Percentiles rank a stretch among this genome's conserved stretches.
phyloP scores from a whole-genome alignment of 1,140 invertebrate genomes.

The Tigriopus japonicus region DNA sequence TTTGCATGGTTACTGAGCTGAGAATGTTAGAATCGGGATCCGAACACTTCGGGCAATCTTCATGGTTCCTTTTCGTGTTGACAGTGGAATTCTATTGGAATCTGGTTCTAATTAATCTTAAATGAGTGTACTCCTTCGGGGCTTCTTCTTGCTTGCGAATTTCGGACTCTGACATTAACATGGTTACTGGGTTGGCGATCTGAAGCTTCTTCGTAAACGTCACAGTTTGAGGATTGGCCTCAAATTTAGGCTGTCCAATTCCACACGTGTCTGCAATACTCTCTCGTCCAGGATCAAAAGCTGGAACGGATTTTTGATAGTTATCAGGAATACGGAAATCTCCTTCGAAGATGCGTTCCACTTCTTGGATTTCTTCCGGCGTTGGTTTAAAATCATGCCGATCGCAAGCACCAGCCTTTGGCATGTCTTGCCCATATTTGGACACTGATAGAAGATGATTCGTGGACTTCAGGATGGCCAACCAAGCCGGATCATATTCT shows the following conservation, averaged over 20 bases:
- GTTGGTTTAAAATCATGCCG: constrained; percentile 56
- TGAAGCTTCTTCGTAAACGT: neutral
- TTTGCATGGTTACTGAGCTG: too few relatives aligned
- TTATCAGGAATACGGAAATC: constrained; percentile 49
- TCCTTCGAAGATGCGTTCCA: constrained; percentile 42
- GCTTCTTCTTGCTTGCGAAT: too few relatives aligned
- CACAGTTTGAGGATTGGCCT: neutral
- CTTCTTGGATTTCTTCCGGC: constrained; percentile 43
- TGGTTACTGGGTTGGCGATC: neutral
- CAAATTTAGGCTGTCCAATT: too few relatives aligned
- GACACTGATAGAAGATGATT: constrained; percentile 12
- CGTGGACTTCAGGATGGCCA: constrained; percentile 11
- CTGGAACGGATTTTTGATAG: constrained; percentile 41
- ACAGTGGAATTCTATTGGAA: neutral
- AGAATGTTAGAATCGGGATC: too few relatives aligned
- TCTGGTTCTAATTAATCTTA: neutral
- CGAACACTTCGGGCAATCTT: too few relatives aligned
- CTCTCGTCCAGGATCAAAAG: neutral
- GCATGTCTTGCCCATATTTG: constrained; percentile 14
- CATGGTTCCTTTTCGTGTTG: constrained; percentile 46
- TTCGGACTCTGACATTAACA: too few relatives aligned
- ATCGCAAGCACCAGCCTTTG: constrained; percentile 14
- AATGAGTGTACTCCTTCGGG: neutral
- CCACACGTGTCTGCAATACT: too few relatives aligned
- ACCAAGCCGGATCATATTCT: neutral